Evolutionary conservation across 1,140 invertebrate genomes (phyloP).

Genomic region (Drosophila lacteicornis): DNA sequence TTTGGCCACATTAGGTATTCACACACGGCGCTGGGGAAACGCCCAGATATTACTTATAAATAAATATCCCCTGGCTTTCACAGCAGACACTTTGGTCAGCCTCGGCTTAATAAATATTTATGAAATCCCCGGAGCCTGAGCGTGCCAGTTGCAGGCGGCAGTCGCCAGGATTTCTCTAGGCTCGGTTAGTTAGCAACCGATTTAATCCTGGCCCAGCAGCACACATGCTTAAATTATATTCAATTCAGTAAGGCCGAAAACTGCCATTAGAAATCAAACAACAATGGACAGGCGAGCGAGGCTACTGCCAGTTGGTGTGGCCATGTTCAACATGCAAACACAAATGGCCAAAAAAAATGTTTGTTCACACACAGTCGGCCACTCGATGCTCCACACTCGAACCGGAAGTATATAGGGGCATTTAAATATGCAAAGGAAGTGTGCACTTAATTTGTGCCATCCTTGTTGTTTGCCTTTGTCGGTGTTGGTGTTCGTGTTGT

Average conservation of each 20-base stretch:
- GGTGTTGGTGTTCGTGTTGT: no score
- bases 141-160: constrained; percentile 27
- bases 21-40: constrained; percentile 19
- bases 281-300: constrained; percentile 48
- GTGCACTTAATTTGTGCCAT: constrained; percentile 82
- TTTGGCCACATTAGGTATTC: constrained; percentile 34
- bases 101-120: constrained; percentile 64
- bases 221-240: constrained; percentile 64
- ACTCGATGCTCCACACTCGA: constrained; percentile 47
- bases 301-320: constrained; percentile 53
- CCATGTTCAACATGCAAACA: constrained; percentile 79
- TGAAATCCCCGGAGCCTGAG: constrained; percentile 25
- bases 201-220: constrained; percentile 19
- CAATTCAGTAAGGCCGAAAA: constrained; percentile 45
- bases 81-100: constrained; percentile 54
- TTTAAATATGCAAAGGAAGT: constrained; percentile 83
- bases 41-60: constrained; percentile 48
- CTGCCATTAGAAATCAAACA: constrained; percentile 78
- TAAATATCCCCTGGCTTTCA: constrained; percentile 49
- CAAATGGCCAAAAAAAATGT: constrained; percentile 78
- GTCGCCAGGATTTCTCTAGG: constrained; percentile 15
- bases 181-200: constrained; percentile 34
- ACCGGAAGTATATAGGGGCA: constrained; percentile 82
- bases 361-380: constrained; percentile 53
- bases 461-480: constrained; percentile 77